phyloP scores from a whole-genome alignment of 2,888 invertebrate genomes.

The Drosophila anceps region DNA sequence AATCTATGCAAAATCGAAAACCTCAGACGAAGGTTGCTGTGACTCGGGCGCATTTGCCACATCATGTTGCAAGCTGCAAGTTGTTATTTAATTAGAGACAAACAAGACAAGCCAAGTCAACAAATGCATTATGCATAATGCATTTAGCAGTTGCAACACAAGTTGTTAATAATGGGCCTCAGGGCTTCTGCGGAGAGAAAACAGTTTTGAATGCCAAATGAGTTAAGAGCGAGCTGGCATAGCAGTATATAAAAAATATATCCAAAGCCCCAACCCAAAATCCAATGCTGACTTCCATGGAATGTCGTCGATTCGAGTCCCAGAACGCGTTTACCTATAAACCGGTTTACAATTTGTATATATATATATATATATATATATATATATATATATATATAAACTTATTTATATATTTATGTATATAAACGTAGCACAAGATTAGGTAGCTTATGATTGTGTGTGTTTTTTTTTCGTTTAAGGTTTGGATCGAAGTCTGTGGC shows the following conservation, averaged over 20 bases:
- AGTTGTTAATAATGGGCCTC: constrained; percentile 62
- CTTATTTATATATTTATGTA: neutral
- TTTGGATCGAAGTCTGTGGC: constrained; percentile 22
- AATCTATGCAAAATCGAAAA: constrained; percentile 57
- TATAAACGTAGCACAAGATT: constrained; percentile 45
- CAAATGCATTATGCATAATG: constrained; percentile 61
- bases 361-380: neutral
- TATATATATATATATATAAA: constrained; percentile 6
- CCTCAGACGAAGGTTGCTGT: constrained; percentile 59
- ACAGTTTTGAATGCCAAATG: constrained; percentile 77
- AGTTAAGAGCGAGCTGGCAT: constrained; percentile 24
- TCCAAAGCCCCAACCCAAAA: constrained; percentile 19
- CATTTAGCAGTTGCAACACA: constrained; percentile 57
- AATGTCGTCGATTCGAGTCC: constrained; percentile 55
- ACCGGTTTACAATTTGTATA: constrained; percentile 40
- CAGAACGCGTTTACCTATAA: constrained; percentile 58
- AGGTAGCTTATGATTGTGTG: constrained; percentile 37
- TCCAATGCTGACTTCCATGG: constrained; percentile 54
- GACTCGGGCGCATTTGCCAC: constrained; percentile 26
- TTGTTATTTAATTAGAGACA: constrained; percentile 26
- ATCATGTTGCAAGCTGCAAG: constrained; percentile 24
- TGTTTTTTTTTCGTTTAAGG: constrained; percentile 3
- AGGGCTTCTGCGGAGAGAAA: constrained; percentile 27
- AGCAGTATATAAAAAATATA: too few relatives aligned
- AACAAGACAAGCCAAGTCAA: constrained; percentile 20